Evolutionary conservation across 2,797 vertebrate genomes (phyloP).

Genomic region (Neopelma chrysocephalum): DNA sequence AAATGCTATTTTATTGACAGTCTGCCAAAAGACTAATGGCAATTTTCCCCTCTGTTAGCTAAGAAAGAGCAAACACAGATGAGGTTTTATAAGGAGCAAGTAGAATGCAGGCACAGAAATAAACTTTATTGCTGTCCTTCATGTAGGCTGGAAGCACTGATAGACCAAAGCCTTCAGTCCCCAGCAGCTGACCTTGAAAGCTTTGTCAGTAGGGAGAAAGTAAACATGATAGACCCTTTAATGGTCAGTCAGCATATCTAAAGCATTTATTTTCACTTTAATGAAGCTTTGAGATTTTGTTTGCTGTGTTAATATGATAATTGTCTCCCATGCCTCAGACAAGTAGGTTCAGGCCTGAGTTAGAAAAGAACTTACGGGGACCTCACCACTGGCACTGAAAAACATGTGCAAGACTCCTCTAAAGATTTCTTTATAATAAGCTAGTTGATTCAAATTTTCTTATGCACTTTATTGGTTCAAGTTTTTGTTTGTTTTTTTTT

Average conservation of each 20-base stretch:
- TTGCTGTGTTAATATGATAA: neutral
- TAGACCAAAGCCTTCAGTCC: neutral
- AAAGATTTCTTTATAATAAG: neutral
- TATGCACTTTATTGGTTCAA: neutral
- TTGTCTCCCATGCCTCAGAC: neutral
- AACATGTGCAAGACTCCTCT: neutral
- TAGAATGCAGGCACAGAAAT: neutral
- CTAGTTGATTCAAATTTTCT: neutral
- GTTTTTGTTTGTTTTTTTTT: neutral
- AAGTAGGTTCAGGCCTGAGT: neutral
- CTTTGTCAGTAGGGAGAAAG: neutral
- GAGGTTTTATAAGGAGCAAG: neutral
- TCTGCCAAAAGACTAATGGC: neutral
- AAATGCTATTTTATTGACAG: neutral
- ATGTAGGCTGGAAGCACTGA: neutral
- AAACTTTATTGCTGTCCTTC: neutral
- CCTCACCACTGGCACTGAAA: neutral
- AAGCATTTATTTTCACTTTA: neutral
- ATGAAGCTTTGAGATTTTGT: neutral
- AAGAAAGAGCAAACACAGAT: neutral
- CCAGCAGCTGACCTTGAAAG: neutral
- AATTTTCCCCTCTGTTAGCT: neutral
- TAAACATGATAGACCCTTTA: neutral
- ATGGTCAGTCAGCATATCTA: neutral
- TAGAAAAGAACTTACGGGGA: rapidly evolving